phyloP scores from a whole-genome alignment of 2,888 invertebrate species.

The Ichneumoninae sp. region DNA sequence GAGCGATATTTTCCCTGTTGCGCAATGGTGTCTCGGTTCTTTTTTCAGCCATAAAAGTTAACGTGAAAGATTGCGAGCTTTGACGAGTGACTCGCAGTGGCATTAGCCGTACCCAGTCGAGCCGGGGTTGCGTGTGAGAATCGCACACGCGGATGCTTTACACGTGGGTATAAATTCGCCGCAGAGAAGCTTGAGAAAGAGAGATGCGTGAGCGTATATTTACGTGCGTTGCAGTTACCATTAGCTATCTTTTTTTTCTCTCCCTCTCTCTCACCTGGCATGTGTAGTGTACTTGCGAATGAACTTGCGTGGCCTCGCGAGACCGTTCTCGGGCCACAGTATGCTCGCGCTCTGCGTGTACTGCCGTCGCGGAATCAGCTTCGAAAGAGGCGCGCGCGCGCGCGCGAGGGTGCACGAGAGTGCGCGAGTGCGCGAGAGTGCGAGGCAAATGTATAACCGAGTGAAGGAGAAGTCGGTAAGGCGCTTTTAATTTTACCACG shows the following conservation, averaged over 20 bases:
- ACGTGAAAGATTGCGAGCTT: conserved; percentile 50
- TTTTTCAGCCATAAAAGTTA: conserved; percentile 38
- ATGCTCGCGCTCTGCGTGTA: conserved; percentile 54
- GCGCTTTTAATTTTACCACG: conserved; percentile 68
- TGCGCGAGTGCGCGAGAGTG: conserved; percentile 41
- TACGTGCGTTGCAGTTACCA: conserved; percentile 23
- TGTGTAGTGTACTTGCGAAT: conserved; percentile 1
- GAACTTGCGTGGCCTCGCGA: conserved; percentile 47
- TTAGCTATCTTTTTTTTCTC: conserved; percentile 21
- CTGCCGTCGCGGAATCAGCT: conserved; percentile 47
- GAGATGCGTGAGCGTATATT: conserved; percentile 30
- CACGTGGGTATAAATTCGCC: conserved; percentile 12
- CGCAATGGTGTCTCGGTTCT: neutral
- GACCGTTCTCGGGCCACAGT: conserved; percentile 38
- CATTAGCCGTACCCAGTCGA: conserved; percentile 8
- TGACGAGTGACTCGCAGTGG: conserved; percentile 50
- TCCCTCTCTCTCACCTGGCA: neutral
- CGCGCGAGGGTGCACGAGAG: conserved; percentile 50
- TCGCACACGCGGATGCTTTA: conserved; percentile 43
- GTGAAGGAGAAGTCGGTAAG: conserved; percentile 59
- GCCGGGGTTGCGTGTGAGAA: conserved; percentile 29
- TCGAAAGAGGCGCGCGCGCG: conserved; percentile 60
- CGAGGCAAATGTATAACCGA: conserved; percentile 25
- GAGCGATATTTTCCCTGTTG: neutral
- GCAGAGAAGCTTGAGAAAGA: conserved; percentile 21